Evolutionary conservation across 1,140 invertebrate species (phyloP).

Genomic region (Megalopta genalis): DNA sequence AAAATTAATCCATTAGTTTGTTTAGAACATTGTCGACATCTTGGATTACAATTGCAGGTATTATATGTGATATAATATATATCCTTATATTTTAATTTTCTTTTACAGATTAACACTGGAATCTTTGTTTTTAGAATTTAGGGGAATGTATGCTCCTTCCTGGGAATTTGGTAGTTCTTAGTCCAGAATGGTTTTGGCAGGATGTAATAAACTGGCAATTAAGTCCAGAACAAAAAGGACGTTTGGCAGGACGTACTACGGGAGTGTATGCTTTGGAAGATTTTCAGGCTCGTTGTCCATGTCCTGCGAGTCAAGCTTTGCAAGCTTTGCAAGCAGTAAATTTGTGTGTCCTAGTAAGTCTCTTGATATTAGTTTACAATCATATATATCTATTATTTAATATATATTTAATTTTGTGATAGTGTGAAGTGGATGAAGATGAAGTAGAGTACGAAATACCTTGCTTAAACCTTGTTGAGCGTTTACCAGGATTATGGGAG

Average conservation of each 20-base stretch:
- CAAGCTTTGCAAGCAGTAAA: conserved; percentile 86
- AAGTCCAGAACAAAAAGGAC: conserved; percentile 84
- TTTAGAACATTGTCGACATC: conserved; percentile 75
- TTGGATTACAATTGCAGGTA: conserved; percentile 75
- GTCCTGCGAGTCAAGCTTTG: conserved; percentile 86
- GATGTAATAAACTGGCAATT: conserved; percentile 88
- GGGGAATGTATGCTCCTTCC: conserved; percentile 77
- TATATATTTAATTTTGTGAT: conserved; percentile 50
- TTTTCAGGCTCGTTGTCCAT: conserved; percentile 88
- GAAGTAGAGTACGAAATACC: conserved; percentile 91
- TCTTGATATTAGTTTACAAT: conserved; percentile 3
- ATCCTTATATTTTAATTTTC: neutral
- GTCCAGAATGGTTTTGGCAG: conserved; percentile 87
- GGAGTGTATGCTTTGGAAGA: conserved; percentile 90
- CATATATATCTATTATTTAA: neutral
- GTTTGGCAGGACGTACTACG: conserved; percentile 83
- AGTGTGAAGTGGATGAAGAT: conserved; percentile 87
- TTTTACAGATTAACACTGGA: too few species aligned
- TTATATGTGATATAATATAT: neutral
- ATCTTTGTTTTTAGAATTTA: conserved; percentile 65
- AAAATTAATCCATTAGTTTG: conserved; percentile 77
- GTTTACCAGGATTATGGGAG: conserved; percentile 88
- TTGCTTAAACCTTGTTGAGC: conserved; percentile 88
- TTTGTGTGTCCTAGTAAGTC: conserved; percentile 84
- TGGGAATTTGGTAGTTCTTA: conserved; percentile 87